Conservation (phyloP, 2,113 vertebrate genomes). For the Brachyhypopomus gauderio region DNA sequence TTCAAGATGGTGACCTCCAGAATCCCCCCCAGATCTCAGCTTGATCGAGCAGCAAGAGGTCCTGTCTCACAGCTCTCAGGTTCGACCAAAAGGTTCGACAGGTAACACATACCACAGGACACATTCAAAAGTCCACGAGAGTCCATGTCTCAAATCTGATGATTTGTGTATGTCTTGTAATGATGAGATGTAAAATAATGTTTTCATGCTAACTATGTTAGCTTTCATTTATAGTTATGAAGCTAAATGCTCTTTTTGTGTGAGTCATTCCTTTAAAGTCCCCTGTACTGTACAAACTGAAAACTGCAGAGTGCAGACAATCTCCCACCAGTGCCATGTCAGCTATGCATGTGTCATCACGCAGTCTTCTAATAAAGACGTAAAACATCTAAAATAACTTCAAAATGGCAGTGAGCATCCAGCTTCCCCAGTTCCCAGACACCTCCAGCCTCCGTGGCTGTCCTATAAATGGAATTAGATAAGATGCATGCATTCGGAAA, state of each 20-base stretch:
- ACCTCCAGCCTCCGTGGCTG: slow-evolving; percentile 17
- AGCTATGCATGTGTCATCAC: slow-evolving; percentile 9
- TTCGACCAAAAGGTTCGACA: too few species aligned
- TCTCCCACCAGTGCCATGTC: not conserved
- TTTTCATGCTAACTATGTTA: not conserved
- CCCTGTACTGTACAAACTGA: too few species aligned
- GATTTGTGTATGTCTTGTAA: not conserved
- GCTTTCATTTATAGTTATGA: not conserved
- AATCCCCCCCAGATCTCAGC: too few species aligned
- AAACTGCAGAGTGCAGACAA: not conserved
- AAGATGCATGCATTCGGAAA: not conserved
- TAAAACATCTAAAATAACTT: slow-evolving; percentile 14
- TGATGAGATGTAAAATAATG: not conserved
- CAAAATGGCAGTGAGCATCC: not conserved
- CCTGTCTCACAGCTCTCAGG: too few species aligned
- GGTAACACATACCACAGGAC: too few species aligned
- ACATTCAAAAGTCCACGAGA: too few species aligned
- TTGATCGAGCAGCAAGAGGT: too few species aligned
- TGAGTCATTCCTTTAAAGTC: not conserved
- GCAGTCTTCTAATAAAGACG: slow-evolving; percentile 4
- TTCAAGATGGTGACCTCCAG: too few species aligned
- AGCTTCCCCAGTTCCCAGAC: not conserved
- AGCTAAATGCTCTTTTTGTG: not conserved
- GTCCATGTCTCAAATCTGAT: too few species aligned
- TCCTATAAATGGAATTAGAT: slow-evolving; percentile 2